A percentile compares a stretch with the other conserved stretches of the same genome.
These are phyloP conservation scores for Dryadula phaetusa DNA, from an alignment of 2,888 invertebrate genomes.

Conservation along the genomic window DNA sequence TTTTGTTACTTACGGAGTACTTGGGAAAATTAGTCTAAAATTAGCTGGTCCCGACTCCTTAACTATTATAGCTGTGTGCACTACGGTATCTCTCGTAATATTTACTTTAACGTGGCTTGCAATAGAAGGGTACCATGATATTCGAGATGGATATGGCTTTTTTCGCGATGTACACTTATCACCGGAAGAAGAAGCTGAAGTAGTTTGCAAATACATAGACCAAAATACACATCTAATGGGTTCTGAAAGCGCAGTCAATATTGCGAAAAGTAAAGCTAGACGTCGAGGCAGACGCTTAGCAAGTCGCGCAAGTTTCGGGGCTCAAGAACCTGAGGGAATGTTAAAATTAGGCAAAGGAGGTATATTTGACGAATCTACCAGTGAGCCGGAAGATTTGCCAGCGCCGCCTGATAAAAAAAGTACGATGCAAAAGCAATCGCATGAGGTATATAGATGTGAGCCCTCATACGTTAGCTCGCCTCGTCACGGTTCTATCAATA, in stretches of 20 bases:
- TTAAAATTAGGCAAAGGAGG: constrained; percentile 52
- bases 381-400: constrained; percentile 59
- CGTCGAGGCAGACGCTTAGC: constrained; percentile 57
- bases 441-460: constrained; percentile 62
- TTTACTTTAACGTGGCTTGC: constrained; percentile 67
- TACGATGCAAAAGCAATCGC: constrained; percentile 48
- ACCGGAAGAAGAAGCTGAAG: constrained; percentile 70
- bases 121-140: constrained; percentile 68
- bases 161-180: constrained; percentile 70
- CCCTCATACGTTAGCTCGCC: constrained; percentile 67
- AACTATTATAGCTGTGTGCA: constrained; percentile 65
- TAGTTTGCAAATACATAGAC: constrained; percentile 70
- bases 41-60: constrained; percentile 63
- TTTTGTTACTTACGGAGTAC: constrained; percentile 73
- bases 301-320: constrained; percentile 59
- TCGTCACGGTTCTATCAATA: constrained; percentile 58
- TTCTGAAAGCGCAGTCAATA: constrained; percentile 59
- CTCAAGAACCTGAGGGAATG: constrained; percentile 66
- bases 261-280: constrained; percentile 66
- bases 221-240: constrained; percentile 61
- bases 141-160: constrained; percentile 72
- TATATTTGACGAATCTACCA: constrained; percentile 48
- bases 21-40: constrained; percentile 64
- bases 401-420: constrained; percentile 60
- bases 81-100: constrained; percentile 64